Evolutionary conservation across 2,888 invertebrate species (phyloP).

Genomic region (Xylota sylvarum): DNA sequence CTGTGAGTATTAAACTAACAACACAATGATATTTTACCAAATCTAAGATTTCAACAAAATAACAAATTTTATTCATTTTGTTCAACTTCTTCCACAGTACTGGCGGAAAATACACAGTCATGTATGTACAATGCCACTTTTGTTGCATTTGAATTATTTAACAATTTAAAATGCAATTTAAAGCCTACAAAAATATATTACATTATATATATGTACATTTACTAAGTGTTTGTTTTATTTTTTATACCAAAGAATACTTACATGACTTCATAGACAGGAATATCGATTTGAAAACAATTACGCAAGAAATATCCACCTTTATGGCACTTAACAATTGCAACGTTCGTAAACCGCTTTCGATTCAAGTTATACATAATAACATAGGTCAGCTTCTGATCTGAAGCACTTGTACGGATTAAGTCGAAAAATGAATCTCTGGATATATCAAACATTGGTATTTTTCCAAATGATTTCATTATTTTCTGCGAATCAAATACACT

Average conservation of each 20-base stretch:
- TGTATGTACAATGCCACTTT: too few species aligned
- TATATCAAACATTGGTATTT: constrained; percentile 67
- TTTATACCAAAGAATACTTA: constrained; percentile 69
- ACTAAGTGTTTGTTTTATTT: background rate
- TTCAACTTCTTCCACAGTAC: too few species aligned
- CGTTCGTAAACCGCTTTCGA: constrained; percentile 74
- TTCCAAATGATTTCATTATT: constrained; percentile 2
- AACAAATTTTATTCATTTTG: too few species aligned
- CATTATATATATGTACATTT: background rate
- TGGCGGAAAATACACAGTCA: too few species aligned
- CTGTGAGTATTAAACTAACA: too few species aligned
- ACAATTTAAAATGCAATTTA: too few species aligned
- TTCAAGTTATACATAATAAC: constrained; percentile 77
- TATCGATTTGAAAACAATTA: constrained; percentile 78
- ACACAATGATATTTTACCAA: too few species aligned
- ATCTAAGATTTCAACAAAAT: too few species aligned
- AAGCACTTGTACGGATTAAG: constrained; percentile 51
- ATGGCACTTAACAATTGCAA: constrained; percentile 74
- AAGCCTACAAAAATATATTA: too few species aligned
- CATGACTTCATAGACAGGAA: constrained; percentile 78
- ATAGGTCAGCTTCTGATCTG: constrained; percentile 73
- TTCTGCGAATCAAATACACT: constrained; percentile 57
- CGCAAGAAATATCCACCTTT: constrained; percentile 69
- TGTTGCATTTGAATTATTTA: too few species aligned
- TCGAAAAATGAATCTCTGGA: constrained; percentile 58